phyloP scores from a whole-genome alignment of 1,140 invertebrate species.

The Coenobita brevimanus region DNA sequence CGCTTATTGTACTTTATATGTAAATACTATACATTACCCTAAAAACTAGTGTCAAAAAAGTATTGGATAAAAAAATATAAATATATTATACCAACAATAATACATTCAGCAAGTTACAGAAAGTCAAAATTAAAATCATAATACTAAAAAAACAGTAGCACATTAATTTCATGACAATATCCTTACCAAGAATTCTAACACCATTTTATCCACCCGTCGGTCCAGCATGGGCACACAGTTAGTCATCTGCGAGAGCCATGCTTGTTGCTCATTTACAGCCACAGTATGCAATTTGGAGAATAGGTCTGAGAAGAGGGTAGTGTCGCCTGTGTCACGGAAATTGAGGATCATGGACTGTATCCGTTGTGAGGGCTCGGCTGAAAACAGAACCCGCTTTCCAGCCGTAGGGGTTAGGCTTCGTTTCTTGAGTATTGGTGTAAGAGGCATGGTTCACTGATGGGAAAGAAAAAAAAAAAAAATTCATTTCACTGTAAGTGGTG shows the following conservation, averaged over 20 bases:
- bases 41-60: no score
- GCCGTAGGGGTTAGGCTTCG: neutral
- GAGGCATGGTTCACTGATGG: neutral
- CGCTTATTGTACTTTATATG: no score
- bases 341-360: constrained; percentile 28
- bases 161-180: neutral
- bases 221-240: constrained; percentile 43
- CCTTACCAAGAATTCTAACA: constrained; percentile 48
- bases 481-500: no score
- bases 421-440: neutral
- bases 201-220: constrained; percentile 23
- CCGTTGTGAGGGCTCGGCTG: neutral
- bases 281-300: neutral
- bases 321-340: constrained; percentile 18
- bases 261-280: constrained; percentile 9
- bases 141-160: neutral
- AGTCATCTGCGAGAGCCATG: constrained; percentile 43
- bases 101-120: no score
- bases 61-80: no score
- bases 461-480: no score
- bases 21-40: no score
- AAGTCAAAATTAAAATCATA: no score
- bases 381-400: constrained; percentile 23
- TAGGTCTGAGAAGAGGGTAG: neutral
- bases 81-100: no score